Percentiles rank a stretch among this genome's conserved stretches.
Conservation (phyloP, 1,140 invertebrate genomes). For the Drosophila bocki region DNA sequence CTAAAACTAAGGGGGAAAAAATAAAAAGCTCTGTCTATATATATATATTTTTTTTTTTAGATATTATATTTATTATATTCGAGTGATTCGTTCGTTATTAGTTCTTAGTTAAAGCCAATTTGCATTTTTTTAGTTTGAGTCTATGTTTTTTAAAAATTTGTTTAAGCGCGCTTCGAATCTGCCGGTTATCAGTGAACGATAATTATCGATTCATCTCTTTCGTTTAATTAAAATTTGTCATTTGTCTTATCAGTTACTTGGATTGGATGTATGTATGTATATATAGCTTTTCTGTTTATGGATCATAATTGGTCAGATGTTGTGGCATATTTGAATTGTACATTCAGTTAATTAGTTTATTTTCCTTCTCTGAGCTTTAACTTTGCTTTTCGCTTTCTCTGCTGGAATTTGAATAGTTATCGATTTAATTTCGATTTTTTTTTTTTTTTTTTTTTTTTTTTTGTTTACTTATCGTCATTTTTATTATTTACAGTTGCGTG, state of each 20-base stretch:
- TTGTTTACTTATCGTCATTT: conserved; percentile 15
- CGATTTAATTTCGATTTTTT: conserved; percentile 34
- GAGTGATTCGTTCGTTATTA: conserved; percentile 28
- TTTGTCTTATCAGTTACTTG: conserved; percentile 52
- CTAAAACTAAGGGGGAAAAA: conserved; percentile 24
- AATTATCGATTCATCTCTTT: conserved; percentile 7
- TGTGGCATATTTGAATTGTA: conserved; percentile 58
- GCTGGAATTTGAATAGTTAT: conserved; percentile 27
- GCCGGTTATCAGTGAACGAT: background rate
- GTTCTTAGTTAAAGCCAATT: conserved; percentile 67
- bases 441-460: too few species aligned
- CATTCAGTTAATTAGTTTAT: conserved; percentile 51
- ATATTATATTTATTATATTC: conserved; percentile 30
- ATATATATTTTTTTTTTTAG: conserved; percentile 28
- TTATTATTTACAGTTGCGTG: conserved; percentile 67
- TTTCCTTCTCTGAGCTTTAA: conserved; percentile 14
- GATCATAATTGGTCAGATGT: conserved; percentile 60
- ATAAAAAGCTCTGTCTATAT: conserved; percentile 9
- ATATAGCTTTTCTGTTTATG: conserved; percentile 46
- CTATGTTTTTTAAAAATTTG: conserved; percentile 50
- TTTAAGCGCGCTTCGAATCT: conserved; percentile 38
- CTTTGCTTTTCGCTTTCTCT: conserved; percentile 5
- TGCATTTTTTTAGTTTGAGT: conserved; percentile 48
- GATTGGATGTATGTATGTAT: conserved; percentile 43
- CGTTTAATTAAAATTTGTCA: conserved; percentile 69